These are phyloP conservation scores for Ellobius talpinus DNA, from an alignment of 2,113 vertebrate species.

Conservation along the genomic window DNA sequence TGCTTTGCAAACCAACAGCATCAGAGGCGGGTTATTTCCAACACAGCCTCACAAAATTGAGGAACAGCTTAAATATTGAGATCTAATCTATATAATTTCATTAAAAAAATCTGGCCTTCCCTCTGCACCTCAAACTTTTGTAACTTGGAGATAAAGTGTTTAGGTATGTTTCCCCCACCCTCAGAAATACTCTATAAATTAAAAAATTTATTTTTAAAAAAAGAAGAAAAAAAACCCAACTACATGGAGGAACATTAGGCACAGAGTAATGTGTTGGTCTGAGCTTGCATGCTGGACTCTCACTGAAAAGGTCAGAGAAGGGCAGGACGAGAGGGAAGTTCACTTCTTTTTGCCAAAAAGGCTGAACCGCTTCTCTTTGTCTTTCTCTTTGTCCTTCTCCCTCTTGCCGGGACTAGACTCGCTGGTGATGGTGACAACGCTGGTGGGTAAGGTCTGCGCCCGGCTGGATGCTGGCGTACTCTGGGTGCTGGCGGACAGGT, in stretches of 20 bases:
- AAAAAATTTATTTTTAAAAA: conserved; percentile 82
- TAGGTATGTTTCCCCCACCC: conserved; percentile 80
- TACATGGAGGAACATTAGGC: conserved; percentile 93
- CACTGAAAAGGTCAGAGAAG: conserved; percentile 91
- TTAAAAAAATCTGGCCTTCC: conserved; percentile 88
- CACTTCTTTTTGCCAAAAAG: conserved; percentile 99
- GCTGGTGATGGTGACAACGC: conserved; percentile 90
- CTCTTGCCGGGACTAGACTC: conserved; percentile 96
- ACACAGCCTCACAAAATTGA: conserved; percentile 97
- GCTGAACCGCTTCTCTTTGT: conserved; percentile 98
- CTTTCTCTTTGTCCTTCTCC: conserved; percentile 96
- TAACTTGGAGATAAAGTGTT: conserved; percentile 86
- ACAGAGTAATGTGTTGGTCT: conserved; percentile 96
- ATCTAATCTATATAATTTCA: conserved; percentile 91
- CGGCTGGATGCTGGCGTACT: conserved; percentile 95
- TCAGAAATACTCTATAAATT: conserved; percentile 90
- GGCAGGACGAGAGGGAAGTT: conserved; percentile 88
- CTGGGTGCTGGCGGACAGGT: conserved; percentile 92
- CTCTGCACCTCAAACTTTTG: conserved; percentile 90
- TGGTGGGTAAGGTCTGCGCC: conserved; percentile 95
- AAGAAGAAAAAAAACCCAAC: conserved; percentile 86
- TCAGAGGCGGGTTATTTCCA: conserved; percentile 90
- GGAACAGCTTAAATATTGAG: conserved; percentile 94
- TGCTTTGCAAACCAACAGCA: conserved; percentile 93
- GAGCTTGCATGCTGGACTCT: conserved; percentile 96